phyloP scores from a whole-genome alignment of 2,113 vertebrate species.

The Epinephelus moara region DNA sequence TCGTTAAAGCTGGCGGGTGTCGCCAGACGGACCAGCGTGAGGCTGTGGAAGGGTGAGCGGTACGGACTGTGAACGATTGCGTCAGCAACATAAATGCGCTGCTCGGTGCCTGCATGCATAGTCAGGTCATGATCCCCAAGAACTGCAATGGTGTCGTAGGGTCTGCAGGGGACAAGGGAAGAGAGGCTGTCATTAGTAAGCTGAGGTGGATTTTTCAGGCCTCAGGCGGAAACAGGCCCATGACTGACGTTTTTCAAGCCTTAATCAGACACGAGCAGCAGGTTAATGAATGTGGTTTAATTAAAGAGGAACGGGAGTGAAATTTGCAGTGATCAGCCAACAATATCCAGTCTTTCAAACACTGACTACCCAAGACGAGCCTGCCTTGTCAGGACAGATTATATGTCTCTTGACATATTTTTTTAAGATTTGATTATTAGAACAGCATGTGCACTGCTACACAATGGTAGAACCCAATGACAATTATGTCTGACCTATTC shows the following conservation, averaged over 20 bases:
- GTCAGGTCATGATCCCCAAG: conserved; percentile 79
- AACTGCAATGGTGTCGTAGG: conserved; percentile 62
- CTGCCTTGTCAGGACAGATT: not conserved
- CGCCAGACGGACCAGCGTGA: conserved; percentile 77
- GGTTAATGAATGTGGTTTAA: conserved; percentile 37
- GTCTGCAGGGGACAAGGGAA: conserved; percentile 45
- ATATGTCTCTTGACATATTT: not conserved
- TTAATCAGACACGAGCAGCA: conserved; percentile 27
- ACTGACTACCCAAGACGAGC: not conserved
- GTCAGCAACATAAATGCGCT: conserved; percentile 62
- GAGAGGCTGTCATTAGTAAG: not conserved
- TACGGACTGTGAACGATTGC: conserved; percentile 76
- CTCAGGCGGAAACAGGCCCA: conserved; percentile 7
- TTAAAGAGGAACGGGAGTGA: conserved; percentile 14
- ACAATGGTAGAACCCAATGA: not conserved
- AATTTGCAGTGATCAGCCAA: conserved; percentile 11
- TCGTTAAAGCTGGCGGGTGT: conserved; percentile 40
- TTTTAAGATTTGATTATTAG: not conserved
- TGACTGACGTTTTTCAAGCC: not conserved
- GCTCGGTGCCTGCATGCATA: conserved; percentile 74
- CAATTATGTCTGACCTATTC: not conserved
- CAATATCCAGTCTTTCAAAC: conserved; percentile 3
- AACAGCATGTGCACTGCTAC: not conserved
- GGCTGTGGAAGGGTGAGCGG: conserved; percentile 64
- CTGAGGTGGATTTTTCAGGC: conserved; percentile 2